Evolutionary conservation across 2,797 vertebrate genomes (phyloP), one percentile per base, ranked within the genome.

Genomic region (Phalloptychus januarius): DNA sequence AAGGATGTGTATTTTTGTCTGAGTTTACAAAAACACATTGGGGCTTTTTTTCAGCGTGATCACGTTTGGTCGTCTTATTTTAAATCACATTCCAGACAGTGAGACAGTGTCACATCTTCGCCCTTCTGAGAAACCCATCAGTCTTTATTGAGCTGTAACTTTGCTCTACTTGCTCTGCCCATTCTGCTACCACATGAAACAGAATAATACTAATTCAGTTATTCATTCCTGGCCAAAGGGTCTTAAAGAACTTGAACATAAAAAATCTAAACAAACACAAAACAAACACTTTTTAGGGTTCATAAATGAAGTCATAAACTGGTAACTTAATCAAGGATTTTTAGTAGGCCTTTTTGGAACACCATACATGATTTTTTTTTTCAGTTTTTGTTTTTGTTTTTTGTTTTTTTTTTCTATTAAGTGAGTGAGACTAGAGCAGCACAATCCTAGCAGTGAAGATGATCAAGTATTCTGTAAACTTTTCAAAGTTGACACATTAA

Each of bases 401-500:
- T 79, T 82, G 73, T 73, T 75, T 90, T 90, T 91, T 83, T 91
- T 87, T 87, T 82, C 76, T 78, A 78, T 84, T 71, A 79, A 83
- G 77, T 5, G 46, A 77, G 78, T 58, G 77, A 69, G 13, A n/a
- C n/a, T n/a, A n/a, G n/a, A 42, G 23, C 5, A 2, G 70, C 42
- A 71, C 81, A 74, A 77, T 48, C 63, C 81, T 79, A 52, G 81
- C 61, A 85, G 65, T 86, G 84, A 63, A 90, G 89, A 90, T 77
- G 92, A 89, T 85, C 83, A 88, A 86, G 88, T 85, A 71, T 83
- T 92, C 91, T 95, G 93, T 85, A 89, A 95, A 85, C 91, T 86
- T 92, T 94, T 94, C 94, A 88, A 93, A 91, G 84, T 90, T 87
- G 88, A 93, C 92, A 90, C 85, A 90, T 93, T 94, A 93, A 92